Evolutionary conservation across 2,113 vertebrate species (phyloP).

Genomic region (Phylloscopus trochilus): DNA sequence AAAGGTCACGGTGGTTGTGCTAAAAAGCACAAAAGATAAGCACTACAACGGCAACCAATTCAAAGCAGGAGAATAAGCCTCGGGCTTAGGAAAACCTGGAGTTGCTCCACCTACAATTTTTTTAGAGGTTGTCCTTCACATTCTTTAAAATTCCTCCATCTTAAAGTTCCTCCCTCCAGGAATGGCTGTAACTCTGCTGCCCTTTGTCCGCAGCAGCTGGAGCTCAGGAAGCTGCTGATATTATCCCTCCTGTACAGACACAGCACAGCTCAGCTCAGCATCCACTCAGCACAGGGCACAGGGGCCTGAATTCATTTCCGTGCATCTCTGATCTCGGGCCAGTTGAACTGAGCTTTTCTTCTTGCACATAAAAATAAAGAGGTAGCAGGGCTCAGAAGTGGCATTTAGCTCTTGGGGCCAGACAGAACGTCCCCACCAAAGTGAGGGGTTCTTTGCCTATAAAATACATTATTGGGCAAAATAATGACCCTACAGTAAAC

Average conservation of each 20-base stretch:
- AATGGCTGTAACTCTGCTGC: not conserved
- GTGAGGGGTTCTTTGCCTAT: not conserved
- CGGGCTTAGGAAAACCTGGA: not conserved
- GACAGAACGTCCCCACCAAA: not conserved
- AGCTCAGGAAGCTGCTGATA: conserved; percentile 55
- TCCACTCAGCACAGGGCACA: not conserved
- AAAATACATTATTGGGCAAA: not conserved
- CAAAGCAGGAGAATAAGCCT: not conserved
- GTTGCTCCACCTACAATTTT: conserved; percentile 45
- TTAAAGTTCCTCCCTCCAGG: conserved; percentile 56
- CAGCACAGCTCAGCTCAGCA: not conserved
- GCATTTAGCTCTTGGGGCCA: not conserved
- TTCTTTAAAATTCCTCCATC: conserved; percentile 61
- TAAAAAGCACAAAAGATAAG: conserved; percentile 41
- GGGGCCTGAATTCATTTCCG: not conserved
- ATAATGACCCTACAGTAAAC: not conserved
- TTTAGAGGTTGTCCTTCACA: conserved; percentile 43
- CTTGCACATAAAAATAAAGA: not conserved
- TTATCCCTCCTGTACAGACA: not conserved
- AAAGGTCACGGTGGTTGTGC: conserved; percentile 30
- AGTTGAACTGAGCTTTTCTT: conserved; percentile 29
- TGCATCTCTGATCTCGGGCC: not conserved
- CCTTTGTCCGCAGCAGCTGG: conserved; percentile 57
- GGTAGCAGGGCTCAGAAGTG: not conserved
- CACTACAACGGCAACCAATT: not conserved